phyloP scores from a whole-genome alignment of 2,888 invertebrate genomes.

The Galeopsomyia nigrocyanea region DNA sequence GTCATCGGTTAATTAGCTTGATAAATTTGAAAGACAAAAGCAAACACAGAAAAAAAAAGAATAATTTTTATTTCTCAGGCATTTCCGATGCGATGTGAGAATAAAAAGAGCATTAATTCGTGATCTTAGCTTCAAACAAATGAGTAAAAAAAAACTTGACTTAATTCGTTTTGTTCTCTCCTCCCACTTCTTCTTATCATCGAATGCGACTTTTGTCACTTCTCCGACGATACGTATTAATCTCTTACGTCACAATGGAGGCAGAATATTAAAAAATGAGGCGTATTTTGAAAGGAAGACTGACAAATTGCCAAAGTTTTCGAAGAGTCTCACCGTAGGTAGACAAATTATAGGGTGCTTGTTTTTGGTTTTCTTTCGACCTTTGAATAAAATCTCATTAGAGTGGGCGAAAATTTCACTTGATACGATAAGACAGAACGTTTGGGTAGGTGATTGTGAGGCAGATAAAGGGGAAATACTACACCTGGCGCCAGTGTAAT shows the following conservation, averaged over 20 bases:
- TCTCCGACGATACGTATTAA: neutral
- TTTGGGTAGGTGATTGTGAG: neutral
- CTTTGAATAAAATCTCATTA: slow-evolving; percentile 3
- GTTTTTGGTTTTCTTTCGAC: neutral
- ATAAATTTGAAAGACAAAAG: slow-evolving; percentile 6
- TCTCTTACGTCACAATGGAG: neutral
- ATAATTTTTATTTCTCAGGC: neutral
- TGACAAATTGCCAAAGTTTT: slow-evolving; percentile 24
- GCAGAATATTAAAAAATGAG: neutral
- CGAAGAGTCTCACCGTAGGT: neutral
- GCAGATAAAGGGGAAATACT: no score
- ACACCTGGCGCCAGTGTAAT: neutral
- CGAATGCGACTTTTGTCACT: slow-evolving; percentile 16
- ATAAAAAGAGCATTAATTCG: no score
- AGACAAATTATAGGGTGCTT: neutral
- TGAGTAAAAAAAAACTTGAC: no score
- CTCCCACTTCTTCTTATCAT: slow-evolving; percentile 7
- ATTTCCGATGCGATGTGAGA: neutral
- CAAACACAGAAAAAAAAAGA: neutral
- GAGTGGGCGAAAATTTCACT: neutral
- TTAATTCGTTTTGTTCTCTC: no score
- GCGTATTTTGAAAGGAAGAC: neutral
- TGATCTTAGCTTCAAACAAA: no score
- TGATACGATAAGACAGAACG: neutral
- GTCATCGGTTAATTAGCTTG: slow-evolving; percentile 22